Evolutionary conservation across 2,797 vertebrate species (phyloP), one percentile per base, ranked within the genome.

Genomic region (Gymnopithys bicolor): DNA sequence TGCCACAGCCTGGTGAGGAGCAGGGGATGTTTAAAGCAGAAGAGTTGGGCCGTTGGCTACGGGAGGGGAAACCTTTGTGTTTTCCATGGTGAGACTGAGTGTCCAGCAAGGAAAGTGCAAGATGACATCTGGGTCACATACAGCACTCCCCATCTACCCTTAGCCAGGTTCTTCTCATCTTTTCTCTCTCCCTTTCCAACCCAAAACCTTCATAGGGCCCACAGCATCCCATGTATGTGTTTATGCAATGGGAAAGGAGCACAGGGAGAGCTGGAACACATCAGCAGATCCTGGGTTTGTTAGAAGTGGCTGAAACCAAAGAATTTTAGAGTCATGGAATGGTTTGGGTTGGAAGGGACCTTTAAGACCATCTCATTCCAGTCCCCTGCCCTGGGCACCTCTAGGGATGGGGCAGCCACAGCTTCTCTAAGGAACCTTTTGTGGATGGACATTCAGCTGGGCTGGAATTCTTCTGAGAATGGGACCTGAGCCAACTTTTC

Each of bases 281-380:
- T 30, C 39, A 90, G 18, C 6, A 45, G 27, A 32, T 33, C 8
- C 51, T 35, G 23, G 4, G 76, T 21, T 66, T 52, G 18, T 52
- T 58, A 80, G 25, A 80, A 90, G 62, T 13, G 46, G 23, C 60
- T 95, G 43, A 77, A 92, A 69, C 59, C n/a, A 74, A 86, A 77
- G 19, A 7, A 23, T 80, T 90, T 94, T 23, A 25, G 51, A 70
- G 76, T 58, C 17, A 7, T 33, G 43, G 49, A 52, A 70, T 64
- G 21, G 28, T 58, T 56, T 83, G 14, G 10, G 7, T 46, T 77
- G 39, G 33, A 46, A 89, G 17, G 10, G 5, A 33, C 8, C 56
- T 82, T n/a, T 35, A n/a, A 24, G 35, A 76, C 17, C 27, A 76
- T 13, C 16, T 19, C 37, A 39, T 80, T 18, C 45, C 45, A 66